Conservation (phyloP, 2,113 vertebrate species). For the Myotis yumanensis region DNA sequence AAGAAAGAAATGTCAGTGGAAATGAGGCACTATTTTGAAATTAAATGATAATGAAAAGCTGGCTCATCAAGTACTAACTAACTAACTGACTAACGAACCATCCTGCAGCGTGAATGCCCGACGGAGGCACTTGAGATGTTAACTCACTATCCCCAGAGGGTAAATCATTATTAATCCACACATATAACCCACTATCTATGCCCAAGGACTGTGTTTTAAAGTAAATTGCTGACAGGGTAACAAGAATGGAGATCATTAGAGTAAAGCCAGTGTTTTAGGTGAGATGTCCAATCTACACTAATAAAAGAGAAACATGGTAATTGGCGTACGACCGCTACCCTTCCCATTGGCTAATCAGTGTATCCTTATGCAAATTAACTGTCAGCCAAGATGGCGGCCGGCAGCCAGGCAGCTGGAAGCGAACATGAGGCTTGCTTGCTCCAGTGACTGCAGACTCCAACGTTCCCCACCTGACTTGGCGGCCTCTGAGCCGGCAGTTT, state of each 20-base stretch:
- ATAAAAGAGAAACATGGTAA: too few species aligned
- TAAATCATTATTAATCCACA: not conserved
- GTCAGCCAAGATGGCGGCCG: too few species aligned
- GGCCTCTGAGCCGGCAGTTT: too few species aligned
- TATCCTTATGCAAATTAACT: too few species aligned
- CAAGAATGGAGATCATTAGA: constrained; percentile 42
- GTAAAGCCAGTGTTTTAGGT: not conserved
- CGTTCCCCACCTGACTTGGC: too few species aligned
- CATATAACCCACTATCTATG: not conserved
- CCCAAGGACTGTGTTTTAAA: not conserved
- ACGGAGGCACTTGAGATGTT: not conserved
- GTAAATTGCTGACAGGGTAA: not conserved
- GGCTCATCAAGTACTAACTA: not conserved
- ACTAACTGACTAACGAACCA: not conserved
- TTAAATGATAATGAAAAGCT: not conserved
- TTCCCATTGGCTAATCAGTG: too few species aligned
- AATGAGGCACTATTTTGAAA: constrained; percentile 12
- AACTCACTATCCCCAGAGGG: not conserved
- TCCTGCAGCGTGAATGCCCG: not conserved
- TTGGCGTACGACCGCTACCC: too few species aligned
- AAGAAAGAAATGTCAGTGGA: not conserved
- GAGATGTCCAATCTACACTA: constrained; percentile 24
- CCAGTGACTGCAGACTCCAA: too few species aligned
- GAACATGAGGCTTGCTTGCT: too few species aligned
- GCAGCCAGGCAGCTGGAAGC: too few species aligned